Evolutionary conservation across 2,113 vertebrate species (phyloP).

Genomic region (Toxotes chatareus): DNA sequence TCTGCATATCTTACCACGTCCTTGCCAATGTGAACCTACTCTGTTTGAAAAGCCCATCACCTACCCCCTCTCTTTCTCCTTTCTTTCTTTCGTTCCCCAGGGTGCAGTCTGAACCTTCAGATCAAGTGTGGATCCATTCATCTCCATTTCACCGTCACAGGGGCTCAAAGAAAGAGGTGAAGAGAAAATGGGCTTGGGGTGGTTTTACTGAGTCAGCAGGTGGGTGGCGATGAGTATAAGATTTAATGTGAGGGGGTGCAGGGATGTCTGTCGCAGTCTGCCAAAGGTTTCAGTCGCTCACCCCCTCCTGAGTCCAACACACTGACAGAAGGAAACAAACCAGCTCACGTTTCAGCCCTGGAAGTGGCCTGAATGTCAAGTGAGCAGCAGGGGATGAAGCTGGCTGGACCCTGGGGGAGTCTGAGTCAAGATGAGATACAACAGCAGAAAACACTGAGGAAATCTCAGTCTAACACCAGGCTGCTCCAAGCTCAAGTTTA

Average conservation of each 20-base stretch:
- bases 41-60: neutral
- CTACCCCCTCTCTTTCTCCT: neutral
- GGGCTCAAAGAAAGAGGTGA: slow-evolving; percentile 33
- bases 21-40: neutral
- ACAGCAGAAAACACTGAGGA: slow-evolving; percentile 30
- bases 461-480: slow-evolving; percentile 31
- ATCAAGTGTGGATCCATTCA: slow-evolving; percentile 47
- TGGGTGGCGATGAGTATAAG: slow-evolving; percentile 44
- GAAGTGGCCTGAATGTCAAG: slow-evolving; percentile 68
- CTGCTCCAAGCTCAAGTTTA: neutral
- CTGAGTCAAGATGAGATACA: slow-evolving; percentile 24
- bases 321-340: slow-evolving; percentile 64
- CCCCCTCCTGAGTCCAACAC: slow-evolving; percentile 26
- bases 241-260: slow-evolving; percentile 32
- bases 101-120: slow-evolving; percentile 19
- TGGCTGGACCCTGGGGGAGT: slow-evolving; percentile 24
- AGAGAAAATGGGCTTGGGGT: slow-evolving; percentile 35
- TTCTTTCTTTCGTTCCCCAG: slow-evolving; percentile 24
- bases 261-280: slow-evolving; percentile 22
- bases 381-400: slow-evolving; percentile 50
- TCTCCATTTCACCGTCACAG: slow-evolving; percentile 29
- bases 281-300: slow-evolving; percentile 41
- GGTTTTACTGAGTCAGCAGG: slow-evolving; percentile 63
- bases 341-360: slow-evolving; percentile 73
- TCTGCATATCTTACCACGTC: neutral